Base-by-base conservation (phyloP, 2,888 invertebrate species). In the Druceiella hillmani region DNA sequence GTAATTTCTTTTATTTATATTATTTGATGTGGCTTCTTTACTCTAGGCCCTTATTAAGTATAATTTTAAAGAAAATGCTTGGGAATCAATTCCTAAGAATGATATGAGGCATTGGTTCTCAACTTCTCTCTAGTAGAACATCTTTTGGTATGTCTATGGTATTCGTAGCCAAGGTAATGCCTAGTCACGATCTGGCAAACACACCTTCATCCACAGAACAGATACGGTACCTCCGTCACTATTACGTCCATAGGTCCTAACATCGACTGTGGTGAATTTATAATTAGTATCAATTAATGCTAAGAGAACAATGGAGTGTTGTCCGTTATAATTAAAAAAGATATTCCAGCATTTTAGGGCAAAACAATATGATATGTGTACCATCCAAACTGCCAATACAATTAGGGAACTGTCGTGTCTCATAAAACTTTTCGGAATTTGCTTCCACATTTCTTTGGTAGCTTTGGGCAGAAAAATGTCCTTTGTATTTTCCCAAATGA, bases 161-260 rank as follows among this genome's bases (percentile, higher is more conserved):
- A n/a, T 20, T 20, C 6, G 22, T 20, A 6, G 22, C 22, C 22
- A 20, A 20, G 6, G 22, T 7, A 20, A 20, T 20, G 6, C 22
- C 22, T 9, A 20, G 22, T 20, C 6, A 7, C n/a, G 22, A 20
- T 20, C 22, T 6, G n/a, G 22, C 22, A n/a, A 20, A 20, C 22
- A 20, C 22, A n/a, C 22, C n/a, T n/a, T n/a, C n/a, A n/a, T n/a
- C n/a, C n/a, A n/a, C n/a, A n/a, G n/a, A n/a, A n/a, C n/a, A n/a
- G n/a, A n/a, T n/a, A n/a, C n/a, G n/a, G n/a, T n/a, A n/a, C n/a
- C 22, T 20, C 22, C 22, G 22, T 20, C 22, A 20, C 22, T 20
- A n/a, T 20, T 20, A n/a, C 22, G 22, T 20, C 22, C 22, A 20
- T 7, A 20, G 6, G 22, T 9, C 6, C 22, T 9, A 20, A 20